Evolutionary conservation across 1,140 invertebrate species (phyloP).

Genomic region (Vanessa tameamea): DNA sequence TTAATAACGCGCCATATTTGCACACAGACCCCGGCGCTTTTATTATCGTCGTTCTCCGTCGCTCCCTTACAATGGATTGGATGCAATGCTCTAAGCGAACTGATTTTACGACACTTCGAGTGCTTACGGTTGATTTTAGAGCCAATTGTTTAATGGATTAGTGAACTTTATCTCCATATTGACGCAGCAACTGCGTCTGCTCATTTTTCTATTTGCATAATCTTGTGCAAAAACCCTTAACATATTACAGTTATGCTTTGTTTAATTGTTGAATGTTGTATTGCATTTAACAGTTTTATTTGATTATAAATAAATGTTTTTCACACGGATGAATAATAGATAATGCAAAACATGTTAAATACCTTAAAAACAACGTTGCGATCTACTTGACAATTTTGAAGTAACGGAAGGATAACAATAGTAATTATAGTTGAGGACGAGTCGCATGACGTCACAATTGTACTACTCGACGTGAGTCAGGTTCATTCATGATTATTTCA

Average conservation of each 20-base stretch:
- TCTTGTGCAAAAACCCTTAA: neutral
- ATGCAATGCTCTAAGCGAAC: conserved; percentile 46
- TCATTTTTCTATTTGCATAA: neutral
- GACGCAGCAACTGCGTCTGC: neutral
- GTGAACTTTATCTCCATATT: conserved; percentile 15
- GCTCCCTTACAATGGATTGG: conserved; percentile 54
- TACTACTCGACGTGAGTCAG: conserved; percentile 28
- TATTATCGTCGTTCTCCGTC: conserved; percentile 61
- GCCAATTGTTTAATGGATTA: conserved; percentile 40
- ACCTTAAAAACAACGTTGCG: neutral
- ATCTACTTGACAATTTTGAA: neutral
- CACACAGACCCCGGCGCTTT: conserved; percentile 60
- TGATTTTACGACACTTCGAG: conserved; percentile 66
- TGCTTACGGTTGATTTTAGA: conserved; percentile 55
- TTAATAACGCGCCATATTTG: conserved; percentile 68
- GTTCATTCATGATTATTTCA: conserved; percentile 41
- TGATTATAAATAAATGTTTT: no score
- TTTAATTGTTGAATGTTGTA: no score
- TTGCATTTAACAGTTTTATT: no score
- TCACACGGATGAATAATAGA: no score
- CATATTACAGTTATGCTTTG: neutral
- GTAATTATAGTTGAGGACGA: neutral
- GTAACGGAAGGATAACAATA: conserved; percentile 18
- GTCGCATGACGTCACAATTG: neutral
- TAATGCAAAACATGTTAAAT: no score